A percentile compares a stretch with the other conserved stretches of the same genome.
These are phyloP conservation scores for Danio rerio DNA, from an alignment of 2,113 vertebrate species.

Conservation along the genomic window DNA sequence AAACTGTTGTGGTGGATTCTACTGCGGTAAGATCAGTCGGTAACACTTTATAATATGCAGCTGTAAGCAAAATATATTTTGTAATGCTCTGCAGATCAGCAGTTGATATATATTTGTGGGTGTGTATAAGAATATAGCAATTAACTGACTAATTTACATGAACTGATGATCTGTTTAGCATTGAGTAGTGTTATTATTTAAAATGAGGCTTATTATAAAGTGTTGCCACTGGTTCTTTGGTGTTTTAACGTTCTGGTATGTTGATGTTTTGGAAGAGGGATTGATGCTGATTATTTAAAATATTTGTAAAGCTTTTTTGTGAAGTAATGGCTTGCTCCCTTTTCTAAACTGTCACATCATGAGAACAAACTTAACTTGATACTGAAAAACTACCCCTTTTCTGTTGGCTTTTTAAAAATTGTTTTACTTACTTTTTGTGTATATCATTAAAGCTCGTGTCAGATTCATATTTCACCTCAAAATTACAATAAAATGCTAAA, in stretches of 20 bases:
- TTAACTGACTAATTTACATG: not conserved
- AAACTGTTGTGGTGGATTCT: conserved; percentile 1
- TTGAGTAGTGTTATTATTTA: not conserved
- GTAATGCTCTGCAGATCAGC: conserved; percentile 23
- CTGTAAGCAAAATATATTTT: not conserved
- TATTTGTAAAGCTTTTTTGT: not conserved
- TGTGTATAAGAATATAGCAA: not conserved
- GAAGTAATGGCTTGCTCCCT: not conserved
- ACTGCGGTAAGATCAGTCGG: conserved; percentile 33
- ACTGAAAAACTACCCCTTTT: not conserved
- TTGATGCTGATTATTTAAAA: not conserved
- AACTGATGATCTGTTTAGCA: conserved; percentile 29
- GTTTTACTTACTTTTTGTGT: conserved; percentile 15
- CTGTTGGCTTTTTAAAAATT: not conserved
- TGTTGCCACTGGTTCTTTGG: conserved; percentile 1
- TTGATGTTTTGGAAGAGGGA: not conserved
- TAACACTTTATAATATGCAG: conserved; percentile 5
- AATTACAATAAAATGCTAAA: not conserved
- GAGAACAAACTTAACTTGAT: conserved; percentile 3
- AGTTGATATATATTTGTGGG: not conserved
- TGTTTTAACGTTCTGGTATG: not conserved
- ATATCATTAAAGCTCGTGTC: not conserved
- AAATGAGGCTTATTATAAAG: not conserved
- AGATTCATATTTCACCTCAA: conserved; percentile 17
- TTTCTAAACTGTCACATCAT: conserved; percentile 19